Evolutionary conservation across 2,113 vertebrate genomes (phyloP), one percentile per base, ranked within the genome.

Genomic region (Cinclus mexicanus): DNA sequence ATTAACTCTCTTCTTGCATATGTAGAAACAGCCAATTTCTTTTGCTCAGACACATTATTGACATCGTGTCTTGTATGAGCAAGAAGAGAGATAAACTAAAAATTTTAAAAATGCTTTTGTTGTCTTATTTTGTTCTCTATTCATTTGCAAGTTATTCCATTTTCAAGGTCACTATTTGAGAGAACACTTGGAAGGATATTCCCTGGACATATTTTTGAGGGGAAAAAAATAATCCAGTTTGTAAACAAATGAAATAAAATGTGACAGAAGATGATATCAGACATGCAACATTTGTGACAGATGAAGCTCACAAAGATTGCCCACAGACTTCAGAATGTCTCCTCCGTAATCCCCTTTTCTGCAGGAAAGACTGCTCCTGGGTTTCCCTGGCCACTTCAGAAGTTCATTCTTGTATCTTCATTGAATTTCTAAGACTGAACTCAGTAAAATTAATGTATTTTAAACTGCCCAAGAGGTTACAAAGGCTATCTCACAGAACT

Each of bases 221-320:
- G 28, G 14, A 35, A 88, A 90, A 83, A 82, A 82, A 65, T 83
- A 87, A 57, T 39, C 20, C 22, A 42, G 80, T 96, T 93, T 95
- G 93, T 94, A 96, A 96, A 90, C 86, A 96, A 96, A 90, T 65
- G 65, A 93, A 95, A 96, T 94, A 92, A 83, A 94, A 97, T 89
- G 93, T 94, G 94, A 96, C 95, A 97, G 95, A 92, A 90, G 52
- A 94, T 74, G 37, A n/a, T 94, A 82, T 91, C 80, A 96, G 95
- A 95, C 70, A 78, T 75, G 23, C 68, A 94, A 96, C 41, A 82
- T 84, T 96, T 87, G 72, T 97, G 96, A 96, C 94, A 96, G 94
- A 95, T 89, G 87, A 91, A 93, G 65, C 70, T 96, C 78, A 78
- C 60, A 88, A 93, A 75, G 94, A 93, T 92, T 94, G 85, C 93